Evolutionary conservation across 2,888 invertebrate genomes (phyloP).

Genomic region (Villa cingulata): DNA sequence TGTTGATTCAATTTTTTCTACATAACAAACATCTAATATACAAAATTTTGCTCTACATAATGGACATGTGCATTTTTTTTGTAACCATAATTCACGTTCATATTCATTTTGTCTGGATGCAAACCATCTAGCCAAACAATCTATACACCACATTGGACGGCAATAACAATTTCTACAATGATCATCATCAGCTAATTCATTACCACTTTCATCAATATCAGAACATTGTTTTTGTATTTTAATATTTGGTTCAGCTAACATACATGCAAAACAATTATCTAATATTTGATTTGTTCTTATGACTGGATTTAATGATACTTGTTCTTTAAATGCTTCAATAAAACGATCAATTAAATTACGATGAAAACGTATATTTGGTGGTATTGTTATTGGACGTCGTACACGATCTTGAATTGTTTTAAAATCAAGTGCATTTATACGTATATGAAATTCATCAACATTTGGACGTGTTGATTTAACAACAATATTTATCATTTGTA

Average conservation of each 20-base stretch:
- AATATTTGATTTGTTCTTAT: constrained; percentile 48
- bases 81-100: constrained; percentile 61
- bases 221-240: constrained; percentile 62
- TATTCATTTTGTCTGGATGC: constrained; percentile 63
- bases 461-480: constrained; percentile 50
- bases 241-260: constrained; percentile 63
- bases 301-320: constrained; percentile 53
- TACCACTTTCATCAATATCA: constrained; percentile 35
- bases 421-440: constrained; percentile 65
- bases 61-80: constrained; percentile 74
- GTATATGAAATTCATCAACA: constrained; percentile 48
- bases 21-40: constrained; percentile 61
- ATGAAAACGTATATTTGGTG: constrained; percentile 56
- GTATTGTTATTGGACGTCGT: constrained; percentile 50
- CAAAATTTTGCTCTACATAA: constrained; percentile 77
- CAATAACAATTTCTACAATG: constrained; percentile 48
- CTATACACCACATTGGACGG: constrained; percentile 80
- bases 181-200: constrained; percentile 27
- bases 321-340: constrained; percentile 65
- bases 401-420: constrained; percentile 61
- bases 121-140: constrained; percentile 80
- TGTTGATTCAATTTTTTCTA: constrained; percentile 20
- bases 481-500: constrained; percentile 72
- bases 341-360: constrained; percentile 73
- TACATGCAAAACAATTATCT: constrained; percentile 80